Conservation (phyloP, 2,888 invertebrate species). For the Amphipyra tragopoginis region DNA sequence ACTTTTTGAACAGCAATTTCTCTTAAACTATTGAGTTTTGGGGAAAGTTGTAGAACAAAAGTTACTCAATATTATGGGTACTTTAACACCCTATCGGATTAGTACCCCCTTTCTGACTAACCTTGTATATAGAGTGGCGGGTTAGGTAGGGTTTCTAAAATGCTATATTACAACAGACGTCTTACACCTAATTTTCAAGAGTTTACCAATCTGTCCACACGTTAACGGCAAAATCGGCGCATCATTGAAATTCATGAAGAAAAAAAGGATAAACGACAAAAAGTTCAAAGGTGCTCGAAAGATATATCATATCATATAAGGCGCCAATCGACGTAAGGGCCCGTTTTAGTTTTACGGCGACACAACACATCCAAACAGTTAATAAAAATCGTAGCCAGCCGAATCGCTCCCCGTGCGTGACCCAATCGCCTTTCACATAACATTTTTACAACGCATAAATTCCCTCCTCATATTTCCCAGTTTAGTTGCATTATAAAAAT, state of each 20-base stretch:
- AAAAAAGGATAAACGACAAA: slow-evolving; percentile 8
- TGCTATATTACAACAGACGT: too few species aligned
- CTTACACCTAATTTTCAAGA: too few species aligned
- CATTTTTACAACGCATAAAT: slow-evolving; percentile 75
- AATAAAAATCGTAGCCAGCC: slow-evolving; percentile 67
- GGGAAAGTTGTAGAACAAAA: too few species aligned
- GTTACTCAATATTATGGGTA: too few species aligned
- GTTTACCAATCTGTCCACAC: too few species aligned
- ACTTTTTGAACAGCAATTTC: too few species aligned
- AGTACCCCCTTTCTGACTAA: too few species aligned
- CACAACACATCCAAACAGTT: slow-evolving; percentile 66
- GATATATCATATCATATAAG: slow-evolving; percentile 32
- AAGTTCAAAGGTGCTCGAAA: slow-evolving; percentile 25
- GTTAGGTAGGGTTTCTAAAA: too few species aligned
- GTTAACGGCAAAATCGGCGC: too few species aligned
- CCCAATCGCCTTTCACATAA: slow-evolving; percentile 66
- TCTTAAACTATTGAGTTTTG: too few species aligned
- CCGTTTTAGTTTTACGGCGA: slow-evolving; percentile 58
- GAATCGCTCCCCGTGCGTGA: slow-evolving; percentile 59
- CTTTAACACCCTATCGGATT: too few species aligned
- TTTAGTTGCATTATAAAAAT: slow-evolving; percentile 76
- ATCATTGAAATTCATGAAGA: background rate
- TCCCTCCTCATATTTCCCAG: slow-evolving; percentile 68
- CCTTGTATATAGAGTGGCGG: too few species aligned
- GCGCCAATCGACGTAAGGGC: slow-evolving; percentile 51